Percentiles rank a stretch among this genome's conserved stretches.
Evolutionary conservation across 2,888 invertebrate genomes (phyloP).

Genomic region (Disparrhopalites patrizii): DNA sequence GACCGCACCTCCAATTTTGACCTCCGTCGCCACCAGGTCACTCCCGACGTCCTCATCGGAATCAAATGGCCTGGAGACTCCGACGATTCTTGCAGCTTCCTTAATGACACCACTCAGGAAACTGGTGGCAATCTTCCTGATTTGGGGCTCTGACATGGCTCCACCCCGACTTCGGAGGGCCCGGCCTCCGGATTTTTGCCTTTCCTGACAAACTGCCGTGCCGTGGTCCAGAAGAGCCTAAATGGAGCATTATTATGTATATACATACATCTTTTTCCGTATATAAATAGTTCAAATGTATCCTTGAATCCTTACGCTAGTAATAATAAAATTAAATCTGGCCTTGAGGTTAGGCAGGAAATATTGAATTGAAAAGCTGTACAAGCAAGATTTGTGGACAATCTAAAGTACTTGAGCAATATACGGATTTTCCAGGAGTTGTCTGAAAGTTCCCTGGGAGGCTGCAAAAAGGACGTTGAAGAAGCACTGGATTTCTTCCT

Average conservation of each 20-base stretch:
- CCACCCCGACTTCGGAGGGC: not conserved
- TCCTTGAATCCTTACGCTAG: too few species aligned
- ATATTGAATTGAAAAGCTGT: not conserved
- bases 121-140: slow-evolving; percentile 22
- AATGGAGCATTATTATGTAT: not conserved
- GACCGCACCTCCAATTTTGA: not conserved
- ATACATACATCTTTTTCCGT: too few species aligned
- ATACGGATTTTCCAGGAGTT: slow-evolving; percentile 25
- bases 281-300: too few species aligned
- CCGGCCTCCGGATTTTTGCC: not conserved
- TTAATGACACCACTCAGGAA: slow-evolving; percentile 37
- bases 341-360: too few species aligned
- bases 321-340: too few species aligned
- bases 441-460: slow-evolving; percentile 17
- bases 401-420: slow-evolving; percentile 17
- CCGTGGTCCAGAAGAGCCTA: slow-evolving; percentile 12
- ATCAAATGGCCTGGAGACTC: slow-evolving; percentile 41
- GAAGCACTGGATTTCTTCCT: slow-evolving; percentile 14
- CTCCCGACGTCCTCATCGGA: slow-evolving; percentile 1
- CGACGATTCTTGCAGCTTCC: slow-evolving; percentile 39
- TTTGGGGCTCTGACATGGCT: slow-evolving; percentile 12
- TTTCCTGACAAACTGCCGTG: not conserved
- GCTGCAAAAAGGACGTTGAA: slow-evolving; percentile 1
- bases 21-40: slow-evolving; percentile 2
- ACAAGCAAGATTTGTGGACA: not conserved